Base-by-base conservation (phyloP, 30 jellyfish, hydroid and myxozoan species). In the Nemopilema nomurai region DNA sequence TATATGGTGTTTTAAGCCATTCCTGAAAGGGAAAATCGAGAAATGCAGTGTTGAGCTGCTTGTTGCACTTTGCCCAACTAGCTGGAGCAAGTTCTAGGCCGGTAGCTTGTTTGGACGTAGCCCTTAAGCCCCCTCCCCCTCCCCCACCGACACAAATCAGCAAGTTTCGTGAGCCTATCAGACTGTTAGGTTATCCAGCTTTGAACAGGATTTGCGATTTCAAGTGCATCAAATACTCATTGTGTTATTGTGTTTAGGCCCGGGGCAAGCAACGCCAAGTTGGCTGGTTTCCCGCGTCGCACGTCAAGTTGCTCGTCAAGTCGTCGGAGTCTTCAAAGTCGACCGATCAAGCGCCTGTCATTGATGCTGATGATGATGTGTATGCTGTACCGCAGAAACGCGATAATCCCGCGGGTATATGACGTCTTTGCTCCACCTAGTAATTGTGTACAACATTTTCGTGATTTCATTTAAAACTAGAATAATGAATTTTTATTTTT, bases 251-350 rank as follows among this genome's bases (percentile, higher is more conserved):
- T 13, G 57, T 13, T 41, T 41, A 13, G 57, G 57, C 57, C 57
- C 57, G 97, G 32, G 99, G 99, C 16, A 95, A 95, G 84, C 81
- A 86, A 49, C 92, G 96, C 69, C 99, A 96, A 49, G 87, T 83
- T 49, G 99, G 99, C 4, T 95, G 99, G 99, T 95, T 95, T 79
- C 99, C 99, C 7, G 97, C 97, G 33, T 79, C 82, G 13, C 96
- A 91, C 74, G 99, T 95, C 13, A 89, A 95, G 63, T 65, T 90
- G 19, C 82, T 88, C 69, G 93, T 79, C 24, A 87, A 94, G 69
- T 32, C 96, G 25, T 30, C 90, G 0, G 89, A 69, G 26, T 49
- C 88, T n/a, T 0, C 88, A 0, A 68, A 57, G 63, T 31, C 85
- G 8, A 21, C 88, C 0, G 86, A 86, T 19, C 88, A 89, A 29